These are phyloP conservation scores for Cerastis leucographa DNA, from an alignment of 2,888 invertebrate species.

Conservation along the genomic window DNA sequence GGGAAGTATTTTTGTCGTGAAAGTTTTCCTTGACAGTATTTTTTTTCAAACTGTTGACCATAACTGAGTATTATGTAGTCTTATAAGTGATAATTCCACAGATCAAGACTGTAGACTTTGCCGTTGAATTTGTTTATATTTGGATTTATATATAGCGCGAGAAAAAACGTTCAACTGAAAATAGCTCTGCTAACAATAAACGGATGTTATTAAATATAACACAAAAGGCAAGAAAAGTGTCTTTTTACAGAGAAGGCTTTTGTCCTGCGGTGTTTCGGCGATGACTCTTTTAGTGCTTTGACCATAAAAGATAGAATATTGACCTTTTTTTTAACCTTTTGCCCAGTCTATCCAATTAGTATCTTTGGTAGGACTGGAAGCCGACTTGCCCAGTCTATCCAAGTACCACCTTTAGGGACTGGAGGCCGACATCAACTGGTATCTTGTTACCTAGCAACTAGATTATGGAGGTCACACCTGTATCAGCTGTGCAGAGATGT, in stretches of 20 bases:
- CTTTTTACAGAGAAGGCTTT: neutral
- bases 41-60: neutral
- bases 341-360: neutral
- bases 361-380: neutral
- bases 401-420: neutral
- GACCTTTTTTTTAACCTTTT: neutral
- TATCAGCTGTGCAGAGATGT: too few relatives aligned
- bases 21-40: neutral
- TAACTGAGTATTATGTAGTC: neutral
- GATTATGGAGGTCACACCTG: neutral
- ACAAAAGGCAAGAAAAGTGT: neutral
- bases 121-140: neutral
- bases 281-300: too few relatives aligned
- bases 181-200: neutral
- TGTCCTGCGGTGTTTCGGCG: neutral
- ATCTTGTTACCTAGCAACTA: neutral
- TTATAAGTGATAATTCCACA: neutral
- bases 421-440: neutral
- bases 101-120: neutral
- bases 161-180: neutral
- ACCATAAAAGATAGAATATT: neutral
- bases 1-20: neutral
- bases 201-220: conserved; percentile 6
- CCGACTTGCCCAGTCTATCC: neutral
- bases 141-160: too few relatives aligned